These are phyloP conservation scores for Harmothoe impar DNA, from an alignment of 2,888 invertebrate genomes.

Conservation along the genomic window DNA sequence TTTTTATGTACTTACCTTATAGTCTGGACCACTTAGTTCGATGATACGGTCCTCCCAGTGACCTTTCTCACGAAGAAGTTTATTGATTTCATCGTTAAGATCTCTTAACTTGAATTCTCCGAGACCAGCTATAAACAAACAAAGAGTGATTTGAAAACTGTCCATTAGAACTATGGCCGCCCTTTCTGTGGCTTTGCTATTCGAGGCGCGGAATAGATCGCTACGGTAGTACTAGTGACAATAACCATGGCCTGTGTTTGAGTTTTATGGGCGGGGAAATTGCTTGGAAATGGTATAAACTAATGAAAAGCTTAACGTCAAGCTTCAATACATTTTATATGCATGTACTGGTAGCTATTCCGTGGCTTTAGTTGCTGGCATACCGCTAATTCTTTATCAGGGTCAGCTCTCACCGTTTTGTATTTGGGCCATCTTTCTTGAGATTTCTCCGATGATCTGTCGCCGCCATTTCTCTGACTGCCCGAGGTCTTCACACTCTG, in stretches of 20 bases:
- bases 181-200: too few relatives aligned
- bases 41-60: slow-evolving; percentile 99
- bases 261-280: too few relatives aligned
- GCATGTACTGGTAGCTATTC: too few relatives aligned
- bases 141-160: not conserved
- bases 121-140: slow-evolving; percentile 90
- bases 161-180: too few relatives aligned
- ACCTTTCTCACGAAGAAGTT: slow-evolving; percentile 95
- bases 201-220: too few relatives aligned
- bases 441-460: slow-evolving; percentile 98
- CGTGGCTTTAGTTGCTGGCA: too few relatives aligned
- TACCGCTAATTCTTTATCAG: too few relatives aligned
- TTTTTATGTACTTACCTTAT: slow-evolving; percentile 81
- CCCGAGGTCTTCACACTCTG: slow-evolving; percentile 95
- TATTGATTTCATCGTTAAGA: slow-evolving; percentile 99
- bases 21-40: slow-evolving; percentile 96
- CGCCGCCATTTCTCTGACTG: slow-evolving; percentile 98
- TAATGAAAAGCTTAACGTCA: too few relatives aligned
- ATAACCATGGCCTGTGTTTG: too few relatives aligned
- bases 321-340: too few relatives aligned
- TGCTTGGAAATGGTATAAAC: too few relatives aligned
- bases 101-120: slow-evolving; percentile 99
- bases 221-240: too few relatives aligned
- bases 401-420: slow-evolving; percentile 90
- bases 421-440: slow-evolving; percentile 99